Conservation (phyloP, 2,113 vertebrate genomes). For the Neolamprologus fasciatus region DNA sequence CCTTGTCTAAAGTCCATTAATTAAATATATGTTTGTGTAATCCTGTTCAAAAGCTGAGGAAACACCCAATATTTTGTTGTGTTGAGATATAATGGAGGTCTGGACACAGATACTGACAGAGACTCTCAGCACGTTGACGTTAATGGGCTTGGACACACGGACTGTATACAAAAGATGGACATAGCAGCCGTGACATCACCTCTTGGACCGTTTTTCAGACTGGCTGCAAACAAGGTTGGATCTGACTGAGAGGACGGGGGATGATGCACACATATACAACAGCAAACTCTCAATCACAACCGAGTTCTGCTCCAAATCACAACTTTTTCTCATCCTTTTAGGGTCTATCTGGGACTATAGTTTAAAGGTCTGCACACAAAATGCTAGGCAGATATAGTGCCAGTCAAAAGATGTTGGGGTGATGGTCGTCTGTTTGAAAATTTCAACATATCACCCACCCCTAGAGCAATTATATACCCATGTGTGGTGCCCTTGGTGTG, state of each 20-base stretch:
- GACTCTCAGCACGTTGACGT: neutral
- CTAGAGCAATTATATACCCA: neutral
- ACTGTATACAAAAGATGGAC: neutral
- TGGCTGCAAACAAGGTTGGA: neutral
- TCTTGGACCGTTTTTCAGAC: neutral
- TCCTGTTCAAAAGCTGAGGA: neutral
- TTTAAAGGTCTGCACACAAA: neutral
- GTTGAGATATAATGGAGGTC: neutral
- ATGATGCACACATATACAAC: neutral
- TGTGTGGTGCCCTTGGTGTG: neutral
- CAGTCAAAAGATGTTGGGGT: neutral
- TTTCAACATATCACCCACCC: neutral
- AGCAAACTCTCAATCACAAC: neutral
- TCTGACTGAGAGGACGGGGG: neutral
- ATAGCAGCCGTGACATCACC: neutral
- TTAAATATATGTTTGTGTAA: neutral
- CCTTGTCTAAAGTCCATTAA: neutral
- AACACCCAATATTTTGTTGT: neutral
- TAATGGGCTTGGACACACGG: neutral
- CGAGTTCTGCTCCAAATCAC: neutral
- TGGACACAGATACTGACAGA: neutral
- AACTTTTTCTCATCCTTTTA: neutral
- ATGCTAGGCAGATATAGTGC: neutral
- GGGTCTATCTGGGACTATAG: neutral
- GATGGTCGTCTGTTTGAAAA: neutral